Evolutionary conservation across 1,140 invertebrate genomes (phyloP).

Genomic region (Dendroctonus ponderosae): DNA sequence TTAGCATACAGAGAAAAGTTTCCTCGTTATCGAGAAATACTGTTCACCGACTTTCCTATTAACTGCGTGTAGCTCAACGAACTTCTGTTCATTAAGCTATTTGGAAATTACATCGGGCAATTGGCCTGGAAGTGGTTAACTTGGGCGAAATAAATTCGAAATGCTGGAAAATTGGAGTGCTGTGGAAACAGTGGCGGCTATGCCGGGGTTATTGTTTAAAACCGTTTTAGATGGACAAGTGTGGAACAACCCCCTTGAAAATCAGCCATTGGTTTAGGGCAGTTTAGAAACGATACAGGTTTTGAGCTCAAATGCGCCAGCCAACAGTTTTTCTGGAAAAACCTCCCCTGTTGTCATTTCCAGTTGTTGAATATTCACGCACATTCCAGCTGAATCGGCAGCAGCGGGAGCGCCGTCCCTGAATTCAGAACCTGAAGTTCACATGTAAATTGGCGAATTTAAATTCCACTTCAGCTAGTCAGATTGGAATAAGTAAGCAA

Average conservation of each 20-base stretch:
- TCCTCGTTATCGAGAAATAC: slow-evolving; percentile 17
- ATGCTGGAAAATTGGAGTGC: slow-evolving; percentile 18
- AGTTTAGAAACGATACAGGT: no score
- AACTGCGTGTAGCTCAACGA: slow-evolving; percentile 22
- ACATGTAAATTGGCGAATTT: slow-evolving; percentile 26
- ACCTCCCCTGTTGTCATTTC: no score
- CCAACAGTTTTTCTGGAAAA: no score
- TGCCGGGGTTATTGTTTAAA: no score
- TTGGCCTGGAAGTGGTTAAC: slow-evolving; percentile 18
- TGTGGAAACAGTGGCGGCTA: slow-evolving; percentile 6
- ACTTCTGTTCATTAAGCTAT: slow-evolving; percentile 22
- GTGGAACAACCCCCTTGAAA: no score
- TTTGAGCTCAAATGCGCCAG: no score
- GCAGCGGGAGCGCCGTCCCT: background rate
- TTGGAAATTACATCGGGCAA: slow-evolving; percentile 24
- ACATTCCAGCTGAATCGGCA: background rate
- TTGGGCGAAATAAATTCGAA: slow-evolving; percentile 18
- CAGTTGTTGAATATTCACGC: background rate
- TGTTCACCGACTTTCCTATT: slow-evolving; percentile 18
- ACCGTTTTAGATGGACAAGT: no score
- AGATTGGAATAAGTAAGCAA: slow-evolving; percentile 26
- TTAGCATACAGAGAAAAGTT: slow-evolving; percentile 17
- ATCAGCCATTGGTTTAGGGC: no score
- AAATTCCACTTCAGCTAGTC: slow-evolving; percentile 27
- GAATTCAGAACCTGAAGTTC: slow-evolving; percentile 6